phyloP scores from a whole-genome alignment of 1,140 invertebrate species.

The Zaprionus africanus region DNA sequence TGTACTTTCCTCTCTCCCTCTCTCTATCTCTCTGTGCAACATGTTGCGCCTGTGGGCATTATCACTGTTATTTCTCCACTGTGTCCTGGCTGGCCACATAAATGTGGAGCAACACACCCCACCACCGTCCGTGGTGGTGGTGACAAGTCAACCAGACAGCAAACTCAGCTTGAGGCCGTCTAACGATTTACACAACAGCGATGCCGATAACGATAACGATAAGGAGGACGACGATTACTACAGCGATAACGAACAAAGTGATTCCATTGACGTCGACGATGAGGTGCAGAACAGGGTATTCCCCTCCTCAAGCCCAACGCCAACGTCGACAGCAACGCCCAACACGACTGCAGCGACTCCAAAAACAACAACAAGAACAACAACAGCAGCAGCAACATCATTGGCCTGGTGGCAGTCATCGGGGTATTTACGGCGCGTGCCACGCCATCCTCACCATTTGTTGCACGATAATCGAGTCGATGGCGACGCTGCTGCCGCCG shows the following conservation, averaged over 20 bases:
- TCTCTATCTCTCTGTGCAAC: not conserved
- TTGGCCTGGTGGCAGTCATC: not conserved
- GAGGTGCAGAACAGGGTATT: slow-evolving; percentile 4
- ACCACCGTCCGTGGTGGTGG: not conserved
- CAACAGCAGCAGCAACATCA: not conserved
- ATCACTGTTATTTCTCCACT: slow-evolving; percentile 1
- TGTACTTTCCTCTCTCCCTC: not conserved
- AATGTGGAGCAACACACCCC: slow-evolving; percentile 5
- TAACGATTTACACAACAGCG: slow-evolving; percentile 13
- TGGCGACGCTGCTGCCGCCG: slow-evolving; percentile 5
- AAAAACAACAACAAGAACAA: not conserved
- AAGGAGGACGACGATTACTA: slow-evolving; percentile 33
- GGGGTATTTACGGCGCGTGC: slow-evolving; percentile 43
- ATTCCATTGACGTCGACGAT: slow-evolving; percentile 27
- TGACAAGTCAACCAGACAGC: slow-evolving; percentile 9
- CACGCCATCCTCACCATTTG: slow-evolving; percentile 44
- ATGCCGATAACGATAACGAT: slow-evolving; percentile 19
- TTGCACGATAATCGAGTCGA: slow-evolving; percentile 46
- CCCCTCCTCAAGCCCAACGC: not conserved
- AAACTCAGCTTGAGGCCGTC: slow-evolving; percentile 9
- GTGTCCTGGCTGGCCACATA: not conserved
- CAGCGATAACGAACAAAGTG: slow-evolving; percentile 30
- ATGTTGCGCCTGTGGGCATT: slow-evolving; percentile 17
- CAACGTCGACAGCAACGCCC: not conserved
- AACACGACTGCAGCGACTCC: not conserved